Conservation (phyloP, 2,888 invertebrate genomes). For the Macrosoma leucophasiata region DNA sequence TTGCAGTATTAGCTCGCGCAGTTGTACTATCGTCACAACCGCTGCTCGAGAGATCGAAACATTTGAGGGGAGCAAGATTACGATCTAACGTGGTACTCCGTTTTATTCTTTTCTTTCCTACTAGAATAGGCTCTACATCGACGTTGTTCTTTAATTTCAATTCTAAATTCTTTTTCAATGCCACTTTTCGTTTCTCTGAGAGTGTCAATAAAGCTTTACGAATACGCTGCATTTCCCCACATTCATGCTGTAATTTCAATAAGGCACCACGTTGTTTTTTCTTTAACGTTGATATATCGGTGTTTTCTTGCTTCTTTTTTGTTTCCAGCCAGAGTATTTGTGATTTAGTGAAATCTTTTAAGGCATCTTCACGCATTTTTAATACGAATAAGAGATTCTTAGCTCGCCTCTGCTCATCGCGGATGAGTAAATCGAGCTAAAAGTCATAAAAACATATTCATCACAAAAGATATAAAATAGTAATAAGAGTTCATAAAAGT, state of each 20-base stretch:
- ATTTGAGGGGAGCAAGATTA: slow-evolving; percentile 51
- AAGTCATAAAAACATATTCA: slow-evolving; percentile 29
- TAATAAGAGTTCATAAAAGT: neutral
- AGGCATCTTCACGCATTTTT: slow-evolving; percentile 67
- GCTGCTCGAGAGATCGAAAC: slow-evolving; percentile 64
- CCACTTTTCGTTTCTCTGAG: slow-evolving; percentile 59
- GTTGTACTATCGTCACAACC: slow-evolving; percentile 54
- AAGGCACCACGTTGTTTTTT: slow-evolving; percentile 81
- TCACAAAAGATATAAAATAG: slow-evolving; percentile 1
- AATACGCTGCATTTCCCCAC: slow-evolving; percentile 80
- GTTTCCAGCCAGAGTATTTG: slow-evolving; percentile 68
- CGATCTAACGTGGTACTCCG: slow-evolving; percentile 41
- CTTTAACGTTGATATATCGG: slow-evolving; percentile 71
- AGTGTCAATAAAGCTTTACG: slow-evolving; percentile 58
- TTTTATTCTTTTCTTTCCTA: slow-evolving; percentile 57
- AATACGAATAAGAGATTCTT: slow-evolving; percentile 62
- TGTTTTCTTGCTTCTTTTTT: slow-evolving; percentile 64
- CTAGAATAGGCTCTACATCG: slow-evolving; percentile 51
- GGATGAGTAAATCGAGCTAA: slow-evolving; percentile 69
- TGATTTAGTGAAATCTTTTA: slow-evolving; percentile 67
- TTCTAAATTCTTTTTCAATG: slow-evolving; percentile 62
- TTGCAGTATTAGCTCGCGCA: slow-evolving; percentile 21
- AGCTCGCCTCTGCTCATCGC: slow-evolving; percentile 69
- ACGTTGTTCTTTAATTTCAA: slow-evolving; percentile 53
- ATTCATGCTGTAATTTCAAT: slow-evolving; percentile 79